Percentiles rank a stretch among this genome's conserved stretches.
Evolutionary conservation across 1,140 invertebrate species (phyloP).

Genomic region (Trissolcus basalis): DNA sequence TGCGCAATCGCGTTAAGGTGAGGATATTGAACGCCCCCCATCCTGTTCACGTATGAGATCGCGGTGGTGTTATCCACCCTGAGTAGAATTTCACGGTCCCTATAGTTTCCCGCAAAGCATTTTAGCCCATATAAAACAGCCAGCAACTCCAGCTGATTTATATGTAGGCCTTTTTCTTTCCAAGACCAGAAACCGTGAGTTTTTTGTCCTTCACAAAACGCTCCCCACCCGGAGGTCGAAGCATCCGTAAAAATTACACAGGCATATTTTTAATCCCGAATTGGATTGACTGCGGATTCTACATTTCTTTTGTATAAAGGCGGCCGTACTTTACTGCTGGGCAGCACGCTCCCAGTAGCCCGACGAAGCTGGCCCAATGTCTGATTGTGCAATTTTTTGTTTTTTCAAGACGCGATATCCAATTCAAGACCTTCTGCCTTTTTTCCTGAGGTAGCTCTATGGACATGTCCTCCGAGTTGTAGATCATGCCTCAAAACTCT

Average conservation of each 20-base stretch:
- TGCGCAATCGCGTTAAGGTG: conserved; percentile 37
- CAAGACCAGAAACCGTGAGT: conserved; percentile 7
- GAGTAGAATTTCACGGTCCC: conserved; percentile 50
- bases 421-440: too few relatives aligned
- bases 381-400: background rate
- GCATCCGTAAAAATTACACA: conserved; percentile 26
- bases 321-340: background rate
- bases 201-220: conserved; percentile 5
- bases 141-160: conserved; percentile 19
- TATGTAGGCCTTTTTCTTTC: background rate
- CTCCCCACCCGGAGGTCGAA: conserved; percentile 29
- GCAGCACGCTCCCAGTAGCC: background rate
- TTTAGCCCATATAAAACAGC: conserved; percentile 16
- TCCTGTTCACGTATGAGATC: conserved; percentile 54
- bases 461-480: background rate
- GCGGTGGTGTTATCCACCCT: conserved; percentile 60
- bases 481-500: background rate
- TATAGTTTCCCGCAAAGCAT: conserved; percentile 8
- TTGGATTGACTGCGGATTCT: too few relatives aligned
- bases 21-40: conserved; percentile 47
- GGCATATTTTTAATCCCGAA: background rate
- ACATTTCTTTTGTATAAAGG: background rate
- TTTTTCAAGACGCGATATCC: background rate
- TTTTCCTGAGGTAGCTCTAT: background rate
- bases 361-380: background rate